These are phyloP conservation scores for Dermatophagoides farinae DNA, from an alignment of 1,140 invertebrate genomes.

Conservation along the genomic window DNA sequence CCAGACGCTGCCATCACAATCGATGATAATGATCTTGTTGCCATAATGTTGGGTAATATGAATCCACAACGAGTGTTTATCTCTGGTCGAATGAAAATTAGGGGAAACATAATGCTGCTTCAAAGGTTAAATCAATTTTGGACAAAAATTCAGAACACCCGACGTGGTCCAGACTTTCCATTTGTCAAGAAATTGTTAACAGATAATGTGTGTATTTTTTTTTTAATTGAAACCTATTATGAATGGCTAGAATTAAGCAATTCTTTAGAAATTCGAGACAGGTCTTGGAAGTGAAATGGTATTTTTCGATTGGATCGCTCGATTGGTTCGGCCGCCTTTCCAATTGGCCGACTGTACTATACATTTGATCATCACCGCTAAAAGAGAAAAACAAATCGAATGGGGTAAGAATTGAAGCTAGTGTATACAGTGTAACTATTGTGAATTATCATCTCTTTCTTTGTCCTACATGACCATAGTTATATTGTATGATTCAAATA, in stretches of 20 bases:
- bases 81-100: slow-evolving; percentile 69
- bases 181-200: not conserved
- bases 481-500: too few relatives aligned
- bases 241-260: not conserved
- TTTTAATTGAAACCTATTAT: not conserved
- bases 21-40: slow-evolving; percentile 20
- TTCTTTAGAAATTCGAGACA: not conserved
- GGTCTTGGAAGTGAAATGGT: not conserved
- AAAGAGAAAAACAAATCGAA: not conserved
- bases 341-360: not conserved
- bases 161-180: not conserved
- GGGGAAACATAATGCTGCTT: slow-evolving; percentile 75
- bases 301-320: not conserved
- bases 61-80: slow-evolving; percentile 77
- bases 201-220: not conserved
- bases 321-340: not conserved
- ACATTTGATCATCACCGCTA: not conserved
- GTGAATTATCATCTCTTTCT: too few relatives aligned
- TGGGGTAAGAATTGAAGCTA: not conserved
- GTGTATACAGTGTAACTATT: not conserved
- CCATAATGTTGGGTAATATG: slow-evolving; percentile 47
- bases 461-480: too few relatives aligned
- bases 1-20: slow-evolving; percentile 63
- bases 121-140: slow-evolving; percentile 64
- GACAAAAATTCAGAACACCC: not conserved